phyloP scores from a whole-genome alignment of 2,797 vertebrate species.

The Spondyliosoma cantharus region DNA sequence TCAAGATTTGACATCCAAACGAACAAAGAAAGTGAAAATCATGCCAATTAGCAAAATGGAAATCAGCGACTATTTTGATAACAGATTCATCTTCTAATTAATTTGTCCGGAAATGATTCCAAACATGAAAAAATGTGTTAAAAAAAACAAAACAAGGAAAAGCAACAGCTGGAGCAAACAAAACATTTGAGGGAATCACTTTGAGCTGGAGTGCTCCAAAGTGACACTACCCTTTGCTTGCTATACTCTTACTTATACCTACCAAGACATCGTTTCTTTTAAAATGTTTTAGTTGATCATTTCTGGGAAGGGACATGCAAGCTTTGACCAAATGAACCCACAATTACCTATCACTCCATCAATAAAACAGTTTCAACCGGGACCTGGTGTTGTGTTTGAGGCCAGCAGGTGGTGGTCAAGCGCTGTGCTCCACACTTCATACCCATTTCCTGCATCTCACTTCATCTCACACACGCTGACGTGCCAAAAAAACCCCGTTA shows the following conservation, averaged over 20 bases:
- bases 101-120: too few species aligned
- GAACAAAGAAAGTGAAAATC: too few species aligned
- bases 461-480: slow-evolving; percentile 1
- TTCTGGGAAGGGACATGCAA: not conserved
- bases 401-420: slow-evolving; percentile 68
- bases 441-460: not conserved
- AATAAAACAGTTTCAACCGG: not conserved
- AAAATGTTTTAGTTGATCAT: too few species aligned
- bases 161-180: too few species aligned
- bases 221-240: too few species aligned
- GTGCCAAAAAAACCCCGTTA: not conserved
- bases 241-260: not conserved
- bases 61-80: too few species aligned
- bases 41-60: too few species aligned
- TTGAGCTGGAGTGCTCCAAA: not conserved
- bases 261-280: not conserved
- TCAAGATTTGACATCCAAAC: too few species aligned
- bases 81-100: too few species aligned
- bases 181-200: too few species aligned
- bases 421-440: not conserved
- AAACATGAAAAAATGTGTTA: too few species aligned
- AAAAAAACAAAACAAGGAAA: too few species aligned
- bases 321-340: not conserved
- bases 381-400: not conserved
- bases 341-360: not conserved